These are phyloP conservation scores for Chaetorhynchus papuensis DNA, from an alignment of 2,113 vertebrate species.

Conservation along the genomic window DNA sequence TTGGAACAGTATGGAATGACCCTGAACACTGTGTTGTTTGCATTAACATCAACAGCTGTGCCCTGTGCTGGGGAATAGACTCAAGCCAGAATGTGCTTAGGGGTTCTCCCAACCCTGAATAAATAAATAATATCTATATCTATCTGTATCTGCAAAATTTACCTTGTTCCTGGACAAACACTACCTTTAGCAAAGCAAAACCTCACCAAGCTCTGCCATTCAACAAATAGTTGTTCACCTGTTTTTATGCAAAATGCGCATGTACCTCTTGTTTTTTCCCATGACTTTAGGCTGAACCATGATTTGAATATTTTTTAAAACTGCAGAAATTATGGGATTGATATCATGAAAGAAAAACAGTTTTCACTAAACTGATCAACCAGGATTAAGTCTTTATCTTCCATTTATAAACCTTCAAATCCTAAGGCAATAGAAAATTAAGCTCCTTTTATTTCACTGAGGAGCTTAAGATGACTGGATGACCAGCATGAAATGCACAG, in stretches of 20 bases:
- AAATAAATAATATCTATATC: background rate
- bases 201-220: background rate
- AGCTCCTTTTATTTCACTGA: conserved; percentile 58
- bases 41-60: background rate
- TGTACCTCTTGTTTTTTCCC: background rate
- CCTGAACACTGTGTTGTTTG: background rate
- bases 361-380: conserved; percentile 31
- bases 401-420: conserved; percentile 9
- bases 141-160: background rate
- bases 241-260: background rate
- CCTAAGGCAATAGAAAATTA: conserved; percentile 36
- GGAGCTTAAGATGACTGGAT: conserved; percentile 50
- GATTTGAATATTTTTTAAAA: conserved; percentile 36
- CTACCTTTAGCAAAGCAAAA: background rate
- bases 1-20: background rate
- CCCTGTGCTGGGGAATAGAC: background rate
- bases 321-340: conserved; percentile 47
- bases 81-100: background rate
- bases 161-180: background rate
- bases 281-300: background rate
- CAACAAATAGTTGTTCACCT: background rate
- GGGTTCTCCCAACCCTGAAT: background rate
- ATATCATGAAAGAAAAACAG: conserved; percentile 44
- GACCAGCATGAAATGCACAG: conserved; percentile 43
- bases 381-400: conserved; percentile 55